Base-by-base conservation (phyloP, 2,113 vertebrate genomes). In the Triplophysa siluroides region DNA sequence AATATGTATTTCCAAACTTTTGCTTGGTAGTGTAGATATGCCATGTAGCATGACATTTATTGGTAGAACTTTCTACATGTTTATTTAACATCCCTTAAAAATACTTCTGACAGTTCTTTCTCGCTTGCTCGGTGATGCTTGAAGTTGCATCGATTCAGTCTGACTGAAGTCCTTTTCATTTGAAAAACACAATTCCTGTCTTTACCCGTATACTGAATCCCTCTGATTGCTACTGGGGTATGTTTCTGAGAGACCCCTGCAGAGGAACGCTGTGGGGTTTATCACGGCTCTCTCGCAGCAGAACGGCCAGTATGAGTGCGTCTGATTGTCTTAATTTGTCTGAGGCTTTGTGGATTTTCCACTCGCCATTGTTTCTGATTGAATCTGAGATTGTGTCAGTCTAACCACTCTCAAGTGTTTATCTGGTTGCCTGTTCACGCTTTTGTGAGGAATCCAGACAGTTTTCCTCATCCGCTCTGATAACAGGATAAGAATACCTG, bases 261-360 rank as follows among this genome's bases (percentile, higher is more conserved):
- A 60, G 29, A 23, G 12, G 29, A 60, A 18, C 19, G 14, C 13
- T 9, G 24, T 56, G 6, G 50, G 50, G 50, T 38, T 43, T 60
- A 23, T 73, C 33, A 16, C 13, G 24, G 14, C 50, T 54, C 68
- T 54, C 14, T 50, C 23, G 4, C 43, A 8, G 10, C 13, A 2
- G 45, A 52, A 70, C 18, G 21, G n/a, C 26, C 52, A 2, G 11
- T 72, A 38, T 16, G 8, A 74, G 54, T 33, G 41, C 54, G n/a
- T 60, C 29, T 73, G 54, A 58, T 58, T 58, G 54, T 41, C 19
- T 73, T 18, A 23, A 73, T 74, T 60, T 61, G 6, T 72, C 24
- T 70, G 68, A 33, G 47, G 2, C 19, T 72, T 21, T 56, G 11
- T 58, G 24, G 29, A 23, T 29, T n/a, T 56, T 71, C 68, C 24